Evolutionary conservation across 2,888 invertebrate species (phyloP).

Genomic region (Acleris holmiana): DNA sequence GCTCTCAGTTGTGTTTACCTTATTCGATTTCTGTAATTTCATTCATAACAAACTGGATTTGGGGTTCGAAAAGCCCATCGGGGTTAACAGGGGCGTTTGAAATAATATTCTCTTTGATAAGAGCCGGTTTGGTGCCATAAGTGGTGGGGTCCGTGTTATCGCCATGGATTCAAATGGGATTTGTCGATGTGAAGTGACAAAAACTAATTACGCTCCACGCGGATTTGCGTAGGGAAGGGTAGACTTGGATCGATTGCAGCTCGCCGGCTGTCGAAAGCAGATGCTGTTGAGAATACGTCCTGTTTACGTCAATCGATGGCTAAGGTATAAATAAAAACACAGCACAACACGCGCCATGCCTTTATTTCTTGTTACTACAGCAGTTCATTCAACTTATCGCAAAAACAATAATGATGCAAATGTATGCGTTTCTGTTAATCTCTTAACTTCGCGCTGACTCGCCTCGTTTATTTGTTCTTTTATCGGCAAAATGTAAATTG

Average conservation of each 20-base stretch:
- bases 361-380: slow-evolving; percentile 15
- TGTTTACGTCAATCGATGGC: slow-evolving; percentile 20
- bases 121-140: slow-evolving; percentile 73
- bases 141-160: slow-evolving; percentile 71
- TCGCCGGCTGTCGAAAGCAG: slow-evolving; percentile 44
- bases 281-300: slow-evolving; percentile 28
- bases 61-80: slow-evolving; percentile 80
- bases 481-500: slow-evolving; percentile 38
- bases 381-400: slow-evolving; percentile 36
- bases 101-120: slow-evolving; percentile 85
- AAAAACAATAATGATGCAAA: slow-evolving; percentile 38
- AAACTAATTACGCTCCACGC: slow-evolving; percentile 81
- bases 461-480: slow-evolving; percentile 38
- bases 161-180: slow-evolving; percentile 70
- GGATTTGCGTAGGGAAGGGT: slow-evolving; percentile 64
- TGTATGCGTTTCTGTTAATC: slow-evolving; percentile 37
- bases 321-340: slow-evolving; percentile 15
- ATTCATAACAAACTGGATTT: slow-evolving; percentile 85
- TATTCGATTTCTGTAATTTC: slow-evolving; percentile 85
- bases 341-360: background rate
- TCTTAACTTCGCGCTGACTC: slow-evolving; percentile 38
- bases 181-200: slow-evolving; percentile 83
- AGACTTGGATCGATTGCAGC: slow-evolving; percentile 56
- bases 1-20: slow-evolving; percentile 83
- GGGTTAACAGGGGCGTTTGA: slow-evolving; percentile 83